Evolutionary conservation across 2,888 invertebrate species (phyloP), one percentile per base, ranked within the genome.

Genomic region (Nematopogon swammerdamellus): DNA sequence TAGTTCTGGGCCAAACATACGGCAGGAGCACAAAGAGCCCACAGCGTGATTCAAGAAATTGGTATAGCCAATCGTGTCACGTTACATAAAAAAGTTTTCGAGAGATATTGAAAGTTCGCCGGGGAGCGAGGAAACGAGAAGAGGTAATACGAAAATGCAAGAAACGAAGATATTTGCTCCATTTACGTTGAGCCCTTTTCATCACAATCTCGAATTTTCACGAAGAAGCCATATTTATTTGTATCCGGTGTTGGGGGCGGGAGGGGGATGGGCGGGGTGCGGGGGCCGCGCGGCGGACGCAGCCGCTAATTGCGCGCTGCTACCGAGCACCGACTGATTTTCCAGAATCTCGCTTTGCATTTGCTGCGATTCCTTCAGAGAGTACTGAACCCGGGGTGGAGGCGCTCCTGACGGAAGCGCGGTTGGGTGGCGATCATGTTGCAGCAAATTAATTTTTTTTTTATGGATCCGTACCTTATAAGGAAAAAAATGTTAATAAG

Each of bases 291-390:
- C 5, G 36, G 36, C n/a, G 36, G 36, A 36, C 3, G 8, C 11
- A 36, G 64, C 67, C 68, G 64, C 72, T 75, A 76, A 75, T 76
- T 76, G 68, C 70, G 58, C 66, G 60, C 65, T 65, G 68, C 67
- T 70, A 65, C 67, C 67, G 70, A 68, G 67, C 70, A 65, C 67
- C 67, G 70, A 68, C 67, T 72, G 72, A 74, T 76, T 74, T 74
- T 72, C 72, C 72, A 66, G 67, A 61, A 72, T 71, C 68, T 64
- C 65, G 11, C 36, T 36, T 14, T 36, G 36, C 36, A 36, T 36
- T 36, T 36, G 36, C 36, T 36, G 36, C 36, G 36, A 36, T 36
- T 36, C 14, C 36, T 36, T 36, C 36, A 14, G 36, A 25, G 25
- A 25, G 36, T 36, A 36, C 3, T 14, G 14, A 36, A 36, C n/a